Base-by-base conservation (phyloP, 2,797 vertebrate genomes). In the Phoxinus dragarum region DNA sequence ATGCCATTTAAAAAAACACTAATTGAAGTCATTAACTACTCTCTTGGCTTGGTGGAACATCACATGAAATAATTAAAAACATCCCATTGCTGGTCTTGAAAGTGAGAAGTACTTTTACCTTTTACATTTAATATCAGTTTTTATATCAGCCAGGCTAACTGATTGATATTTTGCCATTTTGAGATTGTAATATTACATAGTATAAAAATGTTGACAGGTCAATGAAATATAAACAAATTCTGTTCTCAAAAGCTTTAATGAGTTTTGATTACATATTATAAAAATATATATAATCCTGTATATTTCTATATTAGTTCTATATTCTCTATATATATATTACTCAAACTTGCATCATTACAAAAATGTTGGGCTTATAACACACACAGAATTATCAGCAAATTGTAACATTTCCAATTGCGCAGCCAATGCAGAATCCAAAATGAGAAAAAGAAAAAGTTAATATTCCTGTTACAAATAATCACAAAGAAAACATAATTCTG, bases 11-110 rank as follows among this genome's bases (percentile, higher is more conserved):
- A 88, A 88, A 88, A 88, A 89, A 86, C 82, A 86, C 86, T 87
- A 88, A 90, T 89, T 88, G 56, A 82, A 86, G 79, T 80, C 84
- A 86, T 91, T 90, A 86, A 85, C 64, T 44, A 14, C 42, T 79
- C 56, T 59, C 80, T 42, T 69, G 36, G 73, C 86, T 69, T 80
- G 80, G 67, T 82, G 82, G 27, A 86, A 75, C 67, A 77, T 87
- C 74, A 75, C 80, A 40, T 82, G 73, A 82, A 84, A 56, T 19
- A 75, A 86, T 36, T 79, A 73, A 87, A 86, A 89, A 68, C 72
- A 85, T 73, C 69, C 77, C 54, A 76, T 82, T 83, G 38, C 54
- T 74, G 81, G 78, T 69, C 47, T 86, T 71, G 14, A 36, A 27
- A 38, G 71, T 21, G 27, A 68, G 54, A 21, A 74, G 49, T 27